phyloP scores from a whole-genome alignment of 2,113 vertebrate genomes.

The Onychostruthus taczanowskii region DNA sequence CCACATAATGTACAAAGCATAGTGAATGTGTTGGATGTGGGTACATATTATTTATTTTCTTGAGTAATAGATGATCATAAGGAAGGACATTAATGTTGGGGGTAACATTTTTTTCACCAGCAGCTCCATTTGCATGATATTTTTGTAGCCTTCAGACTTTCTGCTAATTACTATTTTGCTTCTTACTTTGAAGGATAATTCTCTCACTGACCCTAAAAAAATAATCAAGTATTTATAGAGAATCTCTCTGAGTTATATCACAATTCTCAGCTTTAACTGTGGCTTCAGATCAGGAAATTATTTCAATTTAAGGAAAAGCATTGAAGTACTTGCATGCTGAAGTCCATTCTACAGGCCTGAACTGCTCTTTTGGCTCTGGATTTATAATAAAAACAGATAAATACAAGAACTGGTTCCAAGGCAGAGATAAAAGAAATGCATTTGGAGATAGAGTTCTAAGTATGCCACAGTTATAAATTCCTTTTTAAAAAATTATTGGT shows the following conservation, averaged over 20 bases:
- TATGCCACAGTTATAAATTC: not conserved
- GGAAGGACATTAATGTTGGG: not conserved
- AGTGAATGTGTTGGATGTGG: not conserved
- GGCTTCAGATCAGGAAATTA: not conserved
- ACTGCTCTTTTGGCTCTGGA: not conserved
- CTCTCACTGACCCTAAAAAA: not conserved
- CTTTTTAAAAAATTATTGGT: not conserved
- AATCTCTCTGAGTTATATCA: not conserved
- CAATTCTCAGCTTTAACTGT: not conserved
- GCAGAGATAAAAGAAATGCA: not conserved
- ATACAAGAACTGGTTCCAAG: not conserved
- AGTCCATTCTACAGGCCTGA: not conserved
- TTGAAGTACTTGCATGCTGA: not conserved
- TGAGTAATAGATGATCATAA: not conserved
- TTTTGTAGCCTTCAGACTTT: not conserved
- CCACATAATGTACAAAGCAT: not conserved
- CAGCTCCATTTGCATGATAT: not conserved
- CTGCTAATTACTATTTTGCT: not conserved
- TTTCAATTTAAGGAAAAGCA: not conserved
- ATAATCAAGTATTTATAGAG: not conserved
- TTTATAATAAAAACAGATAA: not conserved
- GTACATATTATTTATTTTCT: not conserved
- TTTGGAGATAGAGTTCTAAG: not conserved
- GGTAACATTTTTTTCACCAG: not conserved
- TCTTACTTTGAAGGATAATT: not conserved